A percentile compares a stretch with the other conserved stretches of the same genome.
Conservation (phyloP, 2,797 vertebrate species). For the Parambassis ranga region DNA sequence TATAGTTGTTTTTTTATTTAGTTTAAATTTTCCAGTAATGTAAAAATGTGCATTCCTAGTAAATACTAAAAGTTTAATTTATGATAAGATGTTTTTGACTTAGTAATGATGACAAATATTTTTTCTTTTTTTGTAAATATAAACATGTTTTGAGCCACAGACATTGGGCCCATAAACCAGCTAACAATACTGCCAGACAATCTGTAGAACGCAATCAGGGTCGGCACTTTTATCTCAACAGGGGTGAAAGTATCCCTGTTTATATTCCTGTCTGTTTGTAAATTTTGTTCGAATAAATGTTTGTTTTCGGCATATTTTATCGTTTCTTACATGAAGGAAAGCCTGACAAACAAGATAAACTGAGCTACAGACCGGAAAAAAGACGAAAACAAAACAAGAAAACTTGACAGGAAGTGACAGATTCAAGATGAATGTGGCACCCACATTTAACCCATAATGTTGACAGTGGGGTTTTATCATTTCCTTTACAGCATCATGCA, state of each 20-base stretch:
- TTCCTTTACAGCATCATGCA: too few species aligned
- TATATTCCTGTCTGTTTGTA: too few species aligned
- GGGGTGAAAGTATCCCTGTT: background rate
- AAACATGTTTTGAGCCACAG: constrained; percentile 18
- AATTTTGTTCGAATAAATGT: constrained; percentile 35
- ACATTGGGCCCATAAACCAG: constrained; percentile 38
- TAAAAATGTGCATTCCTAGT: background rate
- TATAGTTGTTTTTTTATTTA: background rate
- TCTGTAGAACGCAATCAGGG: constrained; percentile 39
- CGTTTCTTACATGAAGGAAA: background rate
- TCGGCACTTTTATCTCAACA: background rate
- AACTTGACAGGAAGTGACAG: background rate
- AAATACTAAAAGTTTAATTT: background rate
- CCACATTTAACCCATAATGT: background rate
- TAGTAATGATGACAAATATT: background rate
- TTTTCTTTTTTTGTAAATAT: constrained; percentile 24
- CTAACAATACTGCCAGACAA: constrained; percentile 57
- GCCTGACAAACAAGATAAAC: background rate
- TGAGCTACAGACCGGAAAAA: background rate
- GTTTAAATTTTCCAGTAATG: background rate
- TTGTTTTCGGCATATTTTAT: background rate
- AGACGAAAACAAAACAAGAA: too few species aligned
- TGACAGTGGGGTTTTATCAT: too few species aligned
- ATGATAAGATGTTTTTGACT: constrained; percentile 9
- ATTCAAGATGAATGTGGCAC: background rate